phyloP scores from a whole-genome alignment of 2,113 vertebrate species.

The Scatophagus argus region DNA sequence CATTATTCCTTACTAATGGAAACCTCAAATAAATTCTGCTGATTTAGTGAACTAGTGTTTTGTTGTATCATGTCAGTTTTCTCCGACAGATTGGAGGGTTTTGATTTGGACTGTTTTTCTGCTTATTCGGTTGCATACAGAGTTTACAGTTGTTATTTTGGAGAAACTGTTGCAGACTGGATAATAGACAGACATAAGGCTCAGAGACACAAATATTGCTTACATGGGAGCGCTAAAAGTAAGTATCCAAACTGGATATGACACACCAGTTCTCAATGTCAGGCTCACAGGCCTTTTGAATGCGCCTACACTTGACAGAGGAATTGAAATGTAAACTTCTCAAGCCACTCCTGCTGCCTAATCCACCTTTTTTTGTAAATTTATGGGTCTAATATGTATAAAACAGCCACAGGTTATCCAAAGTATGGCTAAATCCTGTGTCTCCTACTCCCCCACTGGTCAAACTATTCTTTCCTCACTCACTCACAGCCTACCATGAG shows the following conservation, averaged over 20 bases:
- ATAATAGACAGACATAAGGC: constrained; percentile 18
- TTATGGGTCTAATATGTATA: background rate
- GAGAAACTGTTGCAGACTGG: background rate
- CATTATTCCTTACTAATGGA: background rate
- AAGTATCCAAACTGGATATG: constrained; percentile 8
- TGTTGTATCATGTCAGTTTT: background rate
- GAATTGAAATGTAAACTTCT: background rate
- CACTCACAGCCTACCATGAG: background rate
- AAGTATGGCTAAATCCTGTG: background rate
- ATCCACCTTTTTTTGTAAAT: background rate
- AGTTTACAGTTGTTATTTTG: constrained; percentile 20
- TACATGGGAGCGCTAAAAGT: constrained; percentile 3
- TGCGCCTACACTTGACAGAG: background rate
- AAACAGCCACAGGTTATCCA: background rate
- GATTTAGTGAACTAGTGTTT: background rate
- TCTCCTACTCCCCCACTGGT: background rate
- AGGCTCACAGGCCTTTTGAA: background rate
- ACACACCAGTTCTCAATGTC: constrained; percentile 7
- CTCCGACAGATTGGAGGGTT: background rate
- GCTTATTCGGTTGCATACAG: background rate
- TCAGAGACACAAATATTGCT: constrained; percentile 5
- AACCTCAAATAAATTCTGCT: background rate
- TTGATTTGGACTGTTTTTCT: background rate
- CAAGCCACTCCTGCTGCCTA: too few species aligned
- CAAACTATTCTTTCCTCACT: background rate